phyloP scores from a whole-genome alignment of 2,797 vertebrate species.

The Characodon lateralis region DNA sequence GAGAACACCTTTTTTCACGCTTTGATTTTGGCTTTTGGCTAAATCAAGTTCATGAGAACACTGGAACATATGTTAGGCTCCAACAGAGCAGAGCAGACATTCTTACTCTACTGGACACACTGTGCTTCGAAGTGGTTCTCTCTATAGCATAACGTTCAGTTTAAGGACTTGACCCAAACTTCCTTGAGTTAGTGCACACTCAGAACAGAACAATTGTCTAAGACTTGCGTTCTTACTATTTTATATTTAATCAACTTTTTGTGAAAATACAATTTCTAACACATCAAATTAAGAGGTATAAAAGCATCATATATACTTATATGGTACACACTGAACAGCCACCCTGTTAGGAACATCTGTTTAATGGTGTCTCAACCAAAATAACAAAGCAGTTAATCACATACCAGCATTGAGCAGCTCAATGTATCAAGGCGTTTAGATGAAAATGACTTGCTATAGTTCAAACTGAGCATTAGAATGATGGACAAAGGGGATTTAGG shows the following conservation, averaged over 20 bases:
- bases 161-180: too few species aligned
- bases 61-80: constrained; percentile 45
- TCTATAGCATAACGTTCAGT: neutral
- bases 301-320: neutral
- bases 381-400: neutral
- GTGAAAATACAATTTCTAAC: neutral
- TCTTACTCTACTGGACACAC: neutral
- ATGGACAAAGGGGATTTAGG: too few species aligned
- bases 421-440: too few species aligned
- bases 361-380: neutral
- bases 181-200: neutral
- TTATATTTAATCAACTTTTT: neutral
- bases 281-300: neutral
- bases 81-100: constrained; percentile 12
- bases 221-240: neutral
- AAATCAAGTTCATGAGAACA: constrained; percentile 48
- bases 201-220: neutral
- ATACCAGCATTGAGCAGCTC: neutral
- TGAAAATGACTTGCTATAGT: too few species aligned
- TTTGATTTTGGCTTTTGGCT: constrained; percentile 29
- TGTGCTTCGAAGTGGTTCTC: constrained; percentile 6
- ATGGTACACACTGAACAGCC: neutral
- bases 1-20: constrained; percentile 8
- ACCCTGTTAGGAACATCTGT: neutral
- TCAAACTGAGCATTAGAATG: too few species aligned